A percentile compares a stretch with the other conserved stretches of the same genome.
phyloP scores from a whole-genome alignment of 2,113 vertebrate species.

The cattle (Bos taurus) region DNA sequence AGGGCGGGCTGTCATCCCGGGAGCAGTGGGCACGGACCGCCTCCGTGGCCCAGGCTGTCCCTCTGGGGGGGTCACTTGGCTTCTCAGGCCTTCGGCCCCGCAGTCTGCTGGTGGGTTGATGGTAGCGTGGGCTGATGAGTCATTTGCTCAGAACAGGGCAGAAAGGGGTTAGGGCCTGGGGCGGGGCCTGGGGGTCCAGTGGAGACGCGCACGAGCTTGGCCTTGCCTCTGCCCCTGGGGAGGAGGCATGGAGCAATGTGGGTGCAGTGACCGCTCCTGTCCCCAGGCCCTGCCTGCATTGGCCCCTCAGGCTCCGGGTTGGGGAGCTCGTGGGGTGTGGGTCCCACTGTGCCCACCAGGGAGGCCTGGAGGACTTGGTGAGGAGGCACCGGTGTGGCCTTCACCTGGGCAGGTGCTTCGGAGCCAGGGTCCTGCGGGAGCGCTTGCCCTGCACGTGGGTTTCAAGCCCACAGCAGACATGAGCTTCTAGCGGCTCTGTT shows the following conservation, averaged over 20 bases:
- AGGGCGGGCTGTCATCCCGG: not conserved
- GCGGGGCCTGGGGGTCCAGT: not conserved
- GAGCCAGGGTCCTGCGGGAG: not conserved
- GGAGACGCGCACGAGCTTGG: not conserved
- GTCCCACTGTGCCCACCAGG: not conserved
- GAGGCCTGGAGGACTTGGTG: not conserved
- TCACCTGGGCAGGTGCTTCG: not conserved
- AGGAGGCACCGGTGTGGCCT: not conserved
- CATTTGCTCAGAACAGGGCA: not conserved
- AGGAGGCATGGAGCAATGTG: not conserved
- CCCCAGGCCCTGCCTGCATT: not conserved
- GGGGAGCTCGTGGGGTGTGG: too few species aligned
- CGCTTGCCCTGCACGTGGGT: not conserved
- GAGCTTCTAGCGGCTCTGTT: not conserved
- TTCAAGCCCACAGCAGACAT: not conserved
- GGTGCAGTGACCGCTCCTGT: not conserved
- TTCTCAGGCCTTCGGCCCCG: not conserved
- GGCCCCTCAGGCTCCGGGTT: not conserved
- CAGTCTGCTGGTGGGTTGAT: not conserved
- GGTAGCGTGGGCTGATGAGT: not conserved
- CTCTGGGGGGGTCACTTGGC: not conserved
- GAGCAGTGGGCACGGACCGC: accelerated
- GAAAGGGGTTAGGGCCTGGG: not conserved
- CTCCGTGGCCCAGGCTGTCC: not conserved
- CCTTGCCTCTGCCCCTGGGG: not conserved